Evolutionary conservation across 2,113 vertebrate genomes (phyloP).

Genomic region (Cryptomyrus ogoouensis): DNA sequence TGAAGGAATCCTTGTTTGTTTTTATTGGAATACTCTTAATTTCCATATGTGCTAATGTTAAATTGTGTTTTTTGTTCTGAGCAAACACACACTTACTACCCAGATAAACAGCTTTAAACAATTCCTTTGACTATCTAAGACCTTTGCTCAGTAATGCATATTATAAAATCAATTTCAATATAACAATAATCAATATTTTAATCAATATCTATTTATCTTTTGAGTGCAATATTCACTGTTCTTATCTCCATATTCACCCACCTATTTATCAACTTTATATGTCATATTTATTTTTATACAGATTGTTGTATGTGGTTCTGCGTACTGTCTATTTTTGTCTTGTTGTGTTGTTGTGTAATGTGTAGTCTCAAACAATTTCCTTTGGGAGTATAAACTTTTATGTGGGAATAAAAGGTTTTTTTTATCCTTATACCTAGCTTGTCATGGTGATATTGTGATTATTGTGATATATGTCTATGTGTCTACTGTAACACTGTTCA

Average conservation of each 20-base stretch:
- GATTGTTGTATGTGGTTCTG: neutral
- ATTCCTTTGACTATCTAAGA: neutral
- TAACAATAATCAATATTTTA: neutral
- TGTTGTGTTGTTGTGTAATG: neutral
- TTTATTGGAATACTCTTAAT: neutral
- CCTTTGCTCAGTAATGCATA: neutral
- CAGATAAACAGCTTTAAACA: neutral
- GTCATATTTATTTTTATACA: neutral
- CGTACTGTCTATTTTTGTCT: neutral
- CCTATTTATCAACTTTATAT: neutral
- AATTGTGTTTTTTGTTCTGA: neutral
- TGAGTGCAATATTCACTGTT: neutral
- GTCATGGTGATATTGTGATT: neutral
- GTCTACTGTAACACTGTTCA: neutral
- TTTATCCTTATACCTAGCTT: neutral
- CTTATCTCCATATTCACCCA: neutral
- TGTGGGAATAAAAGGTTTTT: too few species aligned
- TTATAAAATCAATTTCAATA: neutral
- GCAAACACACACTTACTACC: neutral
- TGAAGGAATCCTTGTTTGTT: neutral
- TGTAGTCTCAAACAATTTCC: neutral
- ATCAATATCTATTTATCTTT: neutral
- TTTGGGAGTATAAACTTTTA: neutral
- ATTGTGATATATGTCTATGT: neutral
- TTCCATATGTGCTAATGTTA: neutral